Conservation (phyloP, 2,113 vertebrate species). For the Bufo bufo region DNA sequence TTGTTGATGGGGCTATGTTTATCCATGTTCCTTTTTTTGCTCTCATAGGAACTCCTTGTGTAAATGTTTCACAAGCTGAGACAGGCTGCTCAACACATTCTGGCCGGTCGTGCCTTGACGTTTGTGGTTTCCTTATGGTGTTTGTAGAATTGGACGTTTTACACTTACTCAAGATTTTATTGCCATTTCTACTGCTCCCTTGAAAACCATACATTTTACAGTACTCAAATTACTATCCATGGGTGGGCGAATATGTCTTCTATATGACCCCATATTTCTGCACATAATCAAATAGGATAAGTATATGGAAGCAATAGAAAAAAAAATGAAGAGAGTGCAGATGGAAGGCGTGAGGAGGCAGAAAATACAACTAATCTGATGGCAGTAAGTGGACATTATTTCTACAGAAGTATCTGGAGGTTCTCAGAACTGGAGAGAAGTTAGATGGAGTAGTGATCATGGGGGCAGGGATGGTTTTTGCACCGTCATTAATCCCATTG, state of each 20-base stretch:
- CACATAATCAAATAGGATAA: neutral
- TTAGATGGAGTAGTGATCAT: neutral
- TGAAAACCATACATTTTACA: neutral
- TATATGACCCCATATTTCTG: neutral
- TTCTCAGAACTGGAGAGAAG: neutral
- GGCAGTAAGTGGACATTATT: neutral
- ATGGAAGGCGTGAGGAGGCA: no score
- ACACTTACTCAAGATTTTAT: neutral
- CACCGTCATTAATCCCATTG: neutral
- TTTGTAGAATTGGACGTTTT: neutral
- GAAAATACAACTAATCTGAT: no score
- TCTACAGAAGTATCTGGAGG: neutral
- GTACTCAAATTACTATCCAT: neutral
- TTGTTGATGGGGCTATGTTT: neutral
- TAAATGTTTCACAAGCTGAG: neutral
- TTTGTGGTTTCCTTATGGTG: neutral
- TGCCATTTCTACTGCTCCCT: neutral
- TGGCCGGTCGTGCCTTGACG: neutral
- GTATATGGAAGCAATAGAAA: neutral
- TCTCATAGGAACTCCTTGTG: neutral
- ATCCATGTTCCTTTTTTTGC: no score
- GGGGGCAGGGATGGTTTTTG: neutral
- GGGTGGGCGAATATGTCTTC: neutral
- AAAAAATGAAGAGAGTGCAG: neutral
- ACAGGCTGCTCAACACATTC: neutral